phyloP scores from a whole-genome alignment of 2,888 invertebrate genomes.

The Leptopilina myrica region DNA sequence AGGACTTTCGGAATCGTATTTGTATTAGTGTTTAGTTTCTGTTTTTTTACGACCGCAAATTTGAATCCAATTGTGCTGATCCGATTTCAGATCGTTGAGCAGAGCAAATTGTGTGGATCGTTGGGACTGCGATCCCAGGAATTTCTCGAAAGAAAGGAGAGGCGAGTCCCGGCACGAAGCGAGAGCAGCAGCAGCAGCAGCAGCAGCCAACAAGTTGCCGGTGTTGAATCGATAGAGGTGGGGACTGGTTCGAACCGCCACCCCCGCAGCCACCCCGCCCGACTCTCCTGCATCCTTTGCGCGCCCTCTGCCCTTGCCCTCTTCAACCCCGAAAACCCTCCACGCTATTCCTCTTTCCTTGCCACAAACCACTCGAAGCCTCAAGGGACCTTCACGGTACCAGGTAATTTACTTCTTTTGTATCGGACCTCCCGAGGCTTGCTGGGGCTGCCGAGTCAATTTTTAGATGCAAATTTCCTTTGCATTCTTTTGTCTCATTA shows the following conservation, averaged over 20 bases:
- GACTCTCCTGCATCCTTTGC: conserved; percentile 44
- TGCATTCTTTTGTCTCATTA: background rate
- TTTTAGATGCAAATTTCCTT: background rate
- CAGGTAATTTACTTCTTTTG: conserved; percentile 64
- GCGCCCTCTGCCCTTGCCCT: conserved; percentile 50
- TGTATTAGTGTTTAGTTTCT: too few relatives aligned
- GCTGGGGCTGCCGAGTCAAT: background rate
- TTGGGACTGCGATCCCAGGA: conserved; percentile 1
- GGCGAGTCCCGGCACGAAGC: conserved; percentile 38
- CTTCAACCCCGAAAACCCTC: conserved; percentile 40
- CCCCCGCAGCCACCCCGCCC: conserved; percentile 43
- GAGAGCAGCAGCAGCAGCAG: conserved; percentile 67
- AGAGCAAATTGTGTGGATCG: conserved; percentile 3
- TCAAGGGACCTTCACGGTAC: conserved; percentile 47
- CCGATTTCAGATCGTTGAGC: background rate
- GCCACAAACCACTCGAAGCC: conserved; percentile 27
- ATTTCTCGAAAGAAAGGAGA: background rate
- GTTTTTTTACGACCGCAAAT: background rate
- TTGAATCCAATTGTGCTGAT: conserved; percentile 17
- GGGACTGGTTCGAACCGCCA: conserved; percentile 51
- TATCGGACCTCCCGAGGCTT: conserved; percentile 44
- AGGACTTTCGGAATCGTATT: too few relatives aligned
- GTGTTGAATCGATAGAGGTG: conserved; percentile 74
- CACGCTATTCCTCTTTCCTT: conserved; percentile 49
- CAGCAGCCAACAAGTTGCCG: conserved; percentile 75